These are phyloP conservation scores for Himantopus leucocephalus DNA, from an alignment of 2,113 vertebrate species.

Conservation along the genomic window DNA sequence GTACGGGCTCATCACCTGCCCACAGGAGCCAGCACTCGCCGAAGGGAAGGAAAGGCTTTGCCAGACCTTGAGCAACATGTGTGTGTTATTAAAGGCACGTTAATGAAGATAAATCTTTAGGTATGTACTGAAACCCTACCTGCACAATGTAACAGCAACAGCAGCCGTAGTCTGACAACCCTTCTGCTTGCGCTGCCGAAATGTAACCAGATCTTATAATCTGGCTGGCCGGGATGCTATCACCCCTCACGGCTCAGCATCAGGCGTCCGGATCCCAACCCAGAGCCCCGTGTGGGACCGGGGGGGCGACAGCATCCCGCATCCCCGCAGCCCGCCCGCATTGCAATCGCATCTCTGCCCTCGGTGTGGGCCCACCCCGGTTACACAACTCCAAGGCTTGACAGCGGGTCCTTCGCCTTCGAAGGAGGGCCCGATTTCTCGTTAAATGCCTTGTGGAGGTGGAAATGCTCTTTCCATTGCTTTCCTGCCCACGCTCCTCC, in stretches of 20 bases:
- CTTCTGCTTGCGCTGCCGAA: not conserved
- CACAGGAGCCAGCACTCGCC: rapidly evolving
- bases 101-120: not conserved
- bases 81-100: not conserved
- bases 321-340: rapidly evolving
- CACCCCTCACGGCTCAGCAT: not conserved
- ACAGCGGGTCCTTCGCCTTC: not conserved
- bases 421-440: not conserved
- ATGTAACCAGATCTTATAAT: not conserved
- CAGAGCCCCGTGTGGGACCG: not conserved
- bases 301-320: not conserved
- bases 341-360: not conserved
- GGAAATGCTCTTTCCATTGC: not conserved
- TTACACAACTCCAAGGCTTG: not conserved
- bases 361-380: rapidly evolving
- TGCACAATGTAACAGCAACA: not conserved
- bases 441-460: slow-evolving; percentile 14
- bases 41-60: not conserved
- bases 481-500: slow-evolving; percentile 32
- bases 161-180: not conserved
- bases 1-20: rapidly evolving
- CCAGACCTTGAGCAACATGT: not conserved
- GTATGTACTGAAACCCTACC: not conserved
- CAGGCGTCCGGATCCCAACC: not conserved
- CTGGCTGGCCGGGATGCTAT: not conserved